Evolutionary conservation across 2,888 invertebrate genomes (phyloP).

Genomic region (Synanthedon myopaeformis): DNA sequence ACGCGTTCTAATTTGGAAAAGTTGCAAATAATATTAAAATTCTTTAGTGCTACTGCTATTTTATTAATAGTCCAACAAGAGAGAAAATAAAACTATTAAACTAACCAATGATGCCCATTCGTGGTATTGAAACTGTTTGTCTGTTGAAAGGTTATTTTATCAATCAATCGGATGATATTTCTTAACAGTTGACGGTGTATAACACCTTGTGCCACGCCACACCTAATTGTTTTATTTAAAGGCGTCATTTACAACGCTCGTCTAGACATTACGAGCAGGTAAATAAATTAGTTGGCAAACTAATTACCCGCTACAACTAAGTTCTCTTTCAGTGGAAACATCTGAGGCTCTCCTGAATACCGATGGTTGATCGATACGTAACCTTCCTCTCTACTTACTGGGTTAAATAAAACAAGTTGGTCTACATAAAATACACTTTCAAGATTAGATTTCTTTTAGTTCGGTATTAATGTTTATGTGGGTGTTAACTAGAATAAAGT

Average conservation of each 20-base stretch:
- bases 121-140: too few relatives aligned
- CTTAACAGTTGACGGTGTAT: too few relatives aligned
- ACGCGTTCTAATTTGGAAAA: too few relatives aligned
- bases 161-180: too few relatives aligned
- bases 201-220: conserved; percentile 1
- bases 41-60: too few relatives aligned
- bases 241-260: conserved; percentile 36
- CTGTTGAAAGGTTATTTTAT: too few relatives aligned
- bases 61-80: too few relatives aligned
- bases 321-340: conserved; percentile 34
- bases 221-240: conserved; percentile 42
- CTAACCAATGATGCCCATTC: too few relatives aligned
- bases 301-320: conserved; percentile 31
- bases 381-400: conserved; percentile 27
- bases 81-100: too few relatives aligned
- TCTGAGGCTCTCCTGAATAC: conserved; percentile 19
- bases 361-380: conserved; percentile 23
- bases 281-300: conserved; percentile 51
- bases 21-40: too few relatives aligned
- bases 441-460: conserved; percentile 3
- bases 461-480: too few relatives aligned
- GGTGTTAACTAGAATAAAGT: too few relatives aligned
- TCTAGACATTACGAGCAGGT: conserved; percentile 48
- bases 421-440: conserved; percentile 13
- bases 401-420: conserved; percentile 35